Evolutionary conservation across 1,140 invertebrate species (phyloP).

Genomic region (Caligus rogercresseyi): DNA sequence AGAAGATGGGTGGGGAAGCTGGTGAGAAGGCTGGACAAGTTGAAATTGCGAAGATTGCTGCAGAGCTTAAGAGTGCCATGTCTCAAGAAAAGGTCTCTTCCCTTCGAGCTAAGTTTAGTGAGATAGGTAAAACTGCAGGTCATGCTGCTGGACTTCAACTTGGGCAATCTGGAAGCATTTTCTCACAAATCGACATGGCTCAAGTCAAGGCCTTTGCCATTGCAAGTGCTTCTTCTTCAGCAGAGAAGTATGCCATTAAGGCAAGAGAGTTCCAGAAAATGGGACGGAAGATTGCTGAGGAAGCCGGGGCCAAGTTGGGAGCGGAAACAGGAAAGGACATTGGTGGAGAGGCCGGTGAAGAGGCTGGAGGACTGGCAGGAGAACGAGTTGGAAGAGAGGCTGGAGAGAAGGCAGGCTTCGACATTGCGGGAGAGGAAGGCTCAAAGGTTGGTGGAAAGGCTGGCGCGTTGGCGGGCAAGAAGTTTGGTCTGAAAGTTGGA

Average conservation of each 20-base stretch:
- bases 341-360: constrained; percentile 14
- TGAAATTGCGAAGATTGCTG: constrained; percentile 6
- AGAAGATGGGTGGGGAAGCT: constrained; percentile 8
- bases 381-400: constrained; percentile 18
- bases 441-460: constrained; percentile 6
- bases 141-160: constrained; percentile 1
- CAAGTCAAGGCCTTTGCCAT: not conserved
- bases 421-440: constrained; percentile 15
- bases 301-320: constrained; percentile 14
- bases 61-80: not conserved
- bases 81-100: constrained; percentile 13
- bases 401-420: constrained; percentile 13
- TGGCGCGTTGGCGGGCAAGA: constrained; percentile 17
- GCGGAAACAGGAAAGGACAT: not conserved
- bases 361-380: constrained; percentile 14
- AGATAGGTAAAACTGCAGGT: constrained; percentile 11
- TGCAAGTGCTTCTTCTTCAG: not conserved
- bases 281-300: constrained; percentile 15
- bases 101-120: constrained; percentile 1
- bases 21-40: constrained; percentile 11
- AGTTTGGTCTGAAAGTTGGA: constrained; percentile 19
- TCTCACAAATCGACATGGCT: not conserved
- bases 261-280: constrained; percentile 20
- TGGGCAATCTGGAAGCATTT: not conserved
- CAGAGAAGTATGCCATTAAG: constrained; percentile 19